Conservation (phyloP, 2,888 invertebrate genomes). For the Morpho achilles region DNA sequence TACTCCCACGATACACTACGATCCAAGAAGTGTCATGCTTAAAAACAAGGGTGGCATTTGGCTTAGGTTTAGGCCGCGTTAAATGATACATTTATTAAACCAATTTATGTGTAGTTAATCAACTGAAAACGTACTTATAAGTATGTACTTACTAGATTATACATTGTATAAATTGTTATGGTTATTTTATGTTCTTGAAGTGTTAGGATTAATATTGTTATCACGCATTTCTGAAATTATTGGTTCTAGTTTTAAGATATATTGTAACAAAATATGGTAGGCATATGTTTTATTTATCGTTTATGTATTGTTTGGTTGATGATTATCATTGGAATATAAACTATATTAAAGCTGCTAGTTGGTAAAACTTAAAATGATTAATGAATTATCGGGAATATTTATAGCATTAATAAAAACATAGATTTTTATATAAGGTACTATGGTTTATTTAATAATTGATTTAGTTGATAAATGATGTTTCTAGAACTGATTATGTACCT, state of each 20-base stretch:
- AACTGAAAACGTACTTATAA: not conserved
- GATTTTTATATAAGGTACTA: too few relatives aligned
- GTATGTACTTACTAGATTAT: too few relatives aligned
- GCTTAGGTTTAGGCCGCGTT: conserved; percentile 48
- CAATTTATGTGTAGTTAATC: not conserved
- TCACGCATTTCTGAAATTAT: conserved; percentile 20
- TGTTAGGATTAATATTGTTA: conserved; percentile 7
- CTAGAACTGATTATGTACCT: too few relatives aligned
- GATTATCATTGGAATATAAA: conserved; percentile 7
- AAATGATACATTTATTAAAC: conserved; percentile 4
- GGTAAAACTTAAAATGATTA: too few relatives aligned
- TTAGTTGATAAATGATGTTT: too few relatives aligned
- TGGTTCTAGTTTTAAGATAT: conserved; percentile 8
- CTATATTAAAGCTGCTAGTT: not conserved
- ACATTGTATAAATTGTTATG: too few relatives aligned
- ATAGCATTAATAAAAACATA: too few relatives aligned
- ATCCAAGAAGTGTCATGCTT: conserved; percentile 67
- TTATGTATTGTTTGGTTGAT: conserved; percentile 3
- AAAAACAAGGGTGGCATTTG: conserved; percentile 72
- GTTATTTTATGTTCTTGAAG: too few relatives aligned
- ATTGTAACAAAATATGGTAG: conserved; percentile 1
- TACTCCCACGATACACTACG: conserved; percentile 58
- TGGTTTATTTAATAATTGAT: too few relatives aligned
- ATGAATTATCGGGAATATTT: too few relatives aligned
- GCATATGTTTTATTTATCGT: not conserved